Base-by-base conservation (phyloP, 2,888 invertebrate species). In the Erpobdella octoculata region DNA sequence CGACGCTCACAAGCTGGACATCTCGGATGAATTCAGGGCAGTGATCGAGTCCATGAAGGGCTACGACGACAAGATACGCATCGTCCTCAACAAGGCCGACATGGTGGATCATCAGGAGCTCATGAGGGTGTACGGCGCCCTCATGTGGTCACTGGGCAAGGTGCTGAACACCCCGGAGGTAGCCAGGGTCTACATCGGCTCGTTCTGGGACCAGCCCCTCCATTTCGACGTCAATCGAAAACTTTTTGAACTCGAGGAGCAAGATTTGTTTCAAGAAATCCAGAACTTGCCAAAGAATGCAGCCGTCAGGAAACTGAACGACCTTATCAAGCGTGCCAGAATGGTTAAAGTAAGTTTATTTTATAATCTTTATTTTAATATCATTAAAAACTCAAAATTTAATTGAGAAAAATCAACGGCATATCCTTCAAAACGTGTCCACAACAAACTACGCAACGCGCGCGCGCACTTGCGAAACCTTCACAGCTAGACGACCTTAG, bases 131-230 rank as follows among this genome's bases (percentile, higher is more conserved):
- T 98, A 98, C 81, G 98, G 98, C 71, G 98, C 98, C 1, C 87
- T 98, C 61, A 98, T 98, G 98, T 98, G 98, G 98, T 96, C 96
- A 0, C 85, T 98, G 67, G 97, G 97, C n/a, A 98, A 97, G 85
- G 96, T 96, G 0, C 75, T 98, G 77, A 93, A 94, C 83, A 97
- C 97, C 2, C 98, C 98, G 0, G 98, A 98, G 86, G 97, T 98
- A 18, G 94, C 96, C 0, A 87, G 98, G 72, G 97, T 98, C 2
- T 98, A 97, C 81, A 95, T 98, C 78, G 97, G 98, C n/a, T 95
- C 96, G 4, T 98, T 97, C 85, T 98, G 98, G 98, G 96, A 97
- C 84, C 91, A 96, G 81, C 96, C 96, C 0, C 85, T 98, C 53
- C 88, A 93, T 77, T 93, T 91, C 81, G 96, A 97, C 85, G 89